Conservation (phyloP, 2,888 invertebrate species). For the Laspeyria flexula region DNA sequence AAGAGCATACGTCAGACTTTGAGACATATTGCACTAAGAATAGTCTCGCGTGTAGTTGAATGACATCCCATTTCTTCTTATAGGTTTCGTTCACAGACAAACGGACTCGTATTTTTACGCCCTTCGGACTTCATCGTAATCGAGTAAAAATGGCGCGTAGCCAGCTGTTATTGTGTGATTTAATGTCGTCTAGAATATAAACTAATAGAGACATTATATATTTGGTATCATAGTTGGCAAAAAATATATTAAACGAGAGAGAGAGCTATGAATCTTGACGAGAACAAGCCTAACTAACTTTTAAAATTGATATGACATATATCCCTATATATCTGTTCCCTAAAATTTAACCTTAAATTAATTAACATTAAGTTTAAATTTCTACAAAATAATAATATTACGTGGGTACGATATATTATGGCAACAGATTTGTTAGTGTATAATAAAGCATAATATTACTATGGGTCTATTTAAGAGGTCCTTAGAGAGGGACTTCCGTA, state of each 20-base stretch:
- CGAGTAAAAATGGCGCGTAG: slow-evolving; percentile 39
- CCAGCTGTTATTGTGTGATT: slow-evolving; percentile 40
- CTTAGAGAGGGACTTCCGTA: slow-evolving; percentile 38
- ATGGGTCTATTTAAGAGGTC: slow-evolving; percentile 22
- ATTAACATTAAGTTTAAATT: no score
- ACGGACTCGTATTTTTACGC: slow-evolving; percentile 27
- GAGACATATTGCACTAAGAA: slow-evolving; percentile 3
- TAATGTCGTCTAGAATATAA: slow-evolving; percentile 32
- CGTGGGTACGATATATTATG: background rate
- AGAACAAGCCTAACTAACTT: no score
- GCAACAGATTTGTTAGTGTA: background rate
- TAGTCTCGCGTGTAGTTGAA: slow-evolving; percentile 6
- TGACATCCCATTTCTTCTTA: slow-evolving; percentile 22
- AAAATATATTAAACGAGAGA: background rate
- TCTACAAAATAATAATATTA: background rate
- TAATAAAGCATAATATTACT: slow-evolving; percentile 2
- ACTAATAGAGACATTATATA: slow-evolving; percentile 1
- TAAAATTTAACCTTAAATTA: no score
- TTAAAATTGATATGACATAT: no score
- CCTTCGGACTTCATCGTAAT: slow-evolving; percentile 41
- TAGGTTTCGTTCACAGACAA: slow-evolving; percentile 12
- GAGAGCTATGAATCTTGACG: background rate
- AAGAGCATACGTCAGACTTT: background rate
- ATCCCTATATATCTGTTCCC: no score
- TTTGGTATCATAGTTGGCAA: slow-evolving; percentile 3